phyloP scores from a whole-genome alignment of 2,888 invertebrate species.

The Chironomus riparius region DNA sequence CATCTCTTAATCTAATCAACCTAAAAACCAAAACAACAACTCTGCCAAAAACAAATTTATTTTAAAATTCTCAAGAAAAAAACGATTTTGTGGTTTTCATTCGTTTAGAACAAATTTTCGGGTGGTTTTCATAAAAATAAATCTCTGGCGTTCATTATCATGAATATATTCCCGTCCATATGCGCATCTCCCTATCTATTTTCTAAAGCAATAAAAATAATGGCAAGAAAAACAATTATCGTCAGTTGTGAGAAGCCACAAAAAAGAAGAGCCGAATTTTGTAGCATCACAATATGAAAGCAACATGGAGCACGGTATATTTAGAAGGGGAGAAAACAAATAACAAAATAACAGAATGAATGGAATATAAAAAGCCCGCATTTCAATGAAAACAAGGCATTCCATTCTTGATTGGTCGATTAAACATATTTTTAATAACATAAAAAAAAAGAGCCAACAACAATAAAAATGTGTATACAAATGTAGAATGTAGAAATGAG shows the following conservation, averaged over 20 bases:
- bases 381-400: conserved; percentile 8
- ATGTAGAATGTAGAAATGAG: not conserved
- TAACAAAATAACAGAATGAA: conserved; percentile 1
- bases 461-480: not conserved
- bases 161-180: not conserved
- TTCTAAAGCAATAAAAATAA: not conserved
- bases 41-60: no score
- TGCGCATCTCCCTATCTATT: no score
- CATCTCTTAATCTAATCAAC: no score
- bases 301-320: not conserved
- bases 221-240: not conserved
- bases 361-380: not conserved
- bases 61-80: no score
- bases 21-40: no score
- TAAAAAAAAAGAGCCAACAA: not conserved
- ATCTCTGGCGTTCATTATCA: not conserved
- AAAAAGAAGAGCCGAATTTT: not conserved
- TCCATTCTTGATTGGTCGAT: conserved; percentile 25
- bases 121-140: not conserved
- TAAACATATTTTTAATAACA: conserved; percentile 24
- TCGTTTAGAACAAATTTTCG: not conserved
- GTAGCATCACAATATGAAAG: not conserved
- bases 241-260: not conserved
- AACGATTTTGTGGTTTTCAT: no score
- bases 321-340: not conserved